Conservation (phyloP, 2,113 vertebrate species). For the Actenoides hombroni region DNA sequence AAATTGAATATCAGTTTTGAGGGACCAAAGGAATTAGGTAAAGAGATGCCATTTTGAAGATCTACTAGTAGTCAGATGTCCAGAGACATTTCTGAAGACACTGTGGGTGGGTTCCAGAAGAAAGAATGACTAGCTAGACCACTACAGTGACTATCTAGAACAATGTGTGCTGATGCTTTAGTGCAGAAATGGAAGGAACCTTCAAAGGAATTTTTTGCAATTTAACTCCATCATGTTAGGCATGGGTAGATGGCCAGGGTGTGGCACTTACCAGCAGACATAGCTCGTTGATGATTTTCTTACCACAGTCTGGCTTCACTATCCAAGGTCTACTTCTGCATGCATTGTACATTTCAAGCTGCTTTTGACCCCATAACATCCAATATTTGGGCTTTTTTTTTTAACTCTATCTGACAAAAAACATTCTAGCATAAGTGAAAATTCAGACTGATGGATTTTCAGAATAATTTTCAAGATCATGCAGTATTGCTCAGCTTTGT, state of each 20-base stretch:
- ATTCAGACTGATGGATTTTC: neutral
- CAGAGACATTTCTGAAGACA: neutral
- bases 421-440: neutral
- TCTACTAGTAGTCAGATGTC: neutral
- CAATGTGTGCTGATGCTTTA: neutral
- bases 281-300: neutral
- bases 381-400: neutral
- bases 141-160: neutral
- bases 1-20: neutral
- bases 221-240: neutral
- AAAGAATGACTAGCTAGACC: neutral
- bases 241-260: neutral
- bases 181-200: neutral
- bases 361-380: neutral
- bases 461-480: neutral
- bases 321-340: neutral
- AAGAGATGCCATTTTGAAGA: neutral
- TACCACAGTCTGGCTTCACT: neutral
- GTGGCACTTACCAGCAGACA: neutral
- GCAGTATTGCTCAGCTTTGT: neutral
- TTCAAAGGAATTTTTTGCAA: neutral
- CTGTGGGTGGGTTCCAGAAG: accelerated
- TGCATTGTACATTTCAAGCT: neutral
- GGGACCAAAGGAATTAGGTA: neutral
- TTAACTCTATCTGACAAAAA: neutral